Conservation (phyloP, 2,113 vertebrate genomes). For the Tichodroma muraria region DNA sequence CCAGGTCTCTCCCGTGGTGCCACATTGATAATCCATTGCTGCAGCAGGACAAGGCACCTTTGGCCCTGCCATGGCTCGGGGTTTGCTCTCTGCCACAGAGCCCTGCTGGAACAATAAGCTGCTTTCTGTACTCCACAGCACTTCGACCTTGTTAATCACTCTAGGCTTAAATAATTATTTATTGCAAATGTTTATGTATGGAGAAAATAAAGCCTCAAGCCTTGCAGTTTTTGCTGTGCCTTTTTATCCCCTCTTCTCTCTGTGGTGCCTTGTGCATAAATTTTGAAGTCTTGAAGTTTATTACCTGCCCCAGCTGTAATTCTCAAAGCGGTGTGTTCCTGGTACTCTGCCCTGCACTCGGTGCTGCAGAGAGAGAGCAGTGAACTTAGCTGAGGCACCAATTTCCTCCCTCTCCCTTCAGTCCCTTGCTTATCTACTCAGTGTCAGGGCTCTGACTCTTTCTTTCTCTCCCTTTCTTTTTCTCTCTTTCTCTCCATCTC, state of each 20-base stretch:
- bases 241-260: background rate
- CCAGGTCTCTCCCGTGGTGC: background rate
- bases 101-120: background rate
- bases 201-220: background rate
- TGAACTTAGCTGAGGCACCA: background rate
- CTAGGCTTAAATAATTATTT: background rate
- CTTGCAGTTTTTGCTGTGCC: background rate
- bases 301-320: background rate
- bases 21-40: background rate
- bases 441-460: conserved; percentile 56
- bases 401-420: conserved; percentile 2
- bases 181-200: background rate
- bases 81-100: background rate
- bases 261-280: background rate
- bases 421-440: conserved; percentile 22
- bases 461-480: conserved; percentile 47
- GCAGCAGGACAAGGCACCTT: background rate
- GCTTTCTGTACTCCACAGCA: background rate
- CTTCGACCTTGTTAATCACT: background rate
- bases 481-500: conserved; percentile 16
- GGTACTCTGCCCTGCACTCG: background rate
- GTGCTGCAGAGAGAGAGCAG: background rate
- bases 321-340: background rate
- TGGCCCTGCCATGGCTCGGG: background rate
- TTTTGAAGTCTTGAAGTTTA: background rate